Percentiles rank a stretch among this genome's conserved stretches.
phyloP scores from a whole-genome alignment of 2,797 vertebrate genomes.

The Crenuchus spilurus region DNA sequence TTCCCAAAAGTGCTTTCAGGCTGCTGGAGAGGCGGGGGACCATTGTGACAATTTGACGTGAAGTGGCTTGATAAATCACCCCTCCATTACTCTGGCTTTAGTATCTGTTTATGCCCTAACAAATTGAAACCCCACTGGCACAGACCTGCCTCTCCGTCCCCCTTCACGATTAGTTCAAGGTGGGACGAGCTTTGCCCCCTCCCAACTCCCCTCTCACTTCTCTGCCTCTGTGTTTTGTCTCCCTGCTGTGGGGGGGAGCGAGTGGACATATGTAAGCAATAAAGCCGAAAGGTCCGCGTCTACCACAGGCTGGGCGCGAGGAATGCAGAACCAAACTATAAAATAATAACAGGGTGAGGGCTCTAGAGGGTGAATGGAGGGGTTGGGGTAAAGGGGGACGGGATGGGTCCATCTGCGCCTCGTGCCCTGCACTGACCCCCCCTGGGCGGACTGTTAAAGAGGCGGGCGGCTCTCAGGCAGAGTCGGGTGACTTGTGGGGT shows the following conservation, averaged over 20 bases:
- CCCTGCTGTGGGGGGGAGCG: constrained; percentile 92
- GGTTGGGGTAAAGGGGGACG: constrained; percentile 49
- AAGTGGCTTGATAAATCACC: constrained; percentile 98
- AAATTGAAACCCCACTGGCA: constrained; percentile 99
- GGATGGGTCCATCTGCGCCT: constrained; percentile 70
- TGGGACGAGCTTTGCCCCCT: constrained; percentile 92
- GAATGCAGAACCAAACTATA: constrained; percentile 99
- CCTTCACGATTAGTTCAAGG: constrained; percentile 97
- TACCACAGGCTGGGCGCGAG: constrained; percentile 89
- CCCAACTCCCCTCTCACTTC: constrained; percentile 76
- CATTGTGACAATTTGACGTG: constrained; percentile 97
- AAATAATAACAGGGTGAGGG: constrained; percentile 94
- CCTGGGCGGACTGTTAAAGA: constrained; percentile 78
- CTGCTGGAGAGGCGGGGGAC: constrained; percentile 82
- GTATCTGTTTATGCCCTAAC: constrained; percentile 99
- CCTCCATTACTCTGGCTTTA: constrained; percentile 94
- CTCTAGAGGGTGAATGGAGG: constrained; percentile 67
- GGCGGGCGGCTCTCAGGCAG: constrained; percentile 76
- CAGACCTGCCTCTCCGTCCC: constrained; percentile 79
- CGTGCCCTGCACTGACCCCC: constrained; percentile 74
- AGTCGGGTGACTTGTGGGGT: constrained; percentile 60
- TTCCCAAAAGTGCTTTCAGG: constrained; percentile 85
- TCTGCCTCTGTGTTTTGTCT: constrained; percentile 92
- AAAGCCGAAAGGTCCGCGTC: constrained; percentile 93
- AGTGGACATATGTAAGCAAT: constrained; percentile 99